A percentile compares a stretch with the other conserved stretches of the same genome.
Evolutionary conservation across 2,797 vertebrate genomes (phyloP).

Genomic region (Trichosurus vulpecula): DNA sequence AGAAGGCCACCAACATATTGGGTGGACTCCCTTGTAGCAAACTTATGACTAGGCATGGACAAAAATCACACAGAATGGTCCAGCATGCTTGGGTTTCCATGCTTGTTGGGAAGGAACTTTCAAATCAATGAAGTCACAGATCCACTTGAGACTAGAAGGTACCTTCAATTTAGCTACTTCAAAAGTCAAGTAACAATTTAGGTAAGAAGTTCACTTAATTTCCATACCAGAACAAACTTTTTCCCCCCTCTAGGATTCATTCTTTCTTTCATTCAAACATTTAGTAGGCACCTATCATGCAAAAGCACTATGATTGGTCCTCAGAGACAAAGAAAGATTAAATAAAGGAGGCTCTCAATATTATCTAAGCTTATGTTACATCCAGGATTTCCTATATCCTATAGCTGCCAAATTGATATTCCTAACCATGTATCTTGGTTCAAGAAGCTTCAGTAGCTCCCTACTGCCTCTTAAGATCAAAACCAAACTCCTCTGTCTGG

Average conservation of each 20-base stretch:
- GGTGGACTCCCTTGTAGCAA: neutral
- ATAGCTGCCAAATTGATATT: neutral
- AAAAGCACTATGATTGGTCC: neutral
- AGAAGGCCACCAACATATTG: neutral
- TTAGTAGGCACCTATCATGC: neutral
- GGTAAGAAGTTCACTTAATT: neutral
- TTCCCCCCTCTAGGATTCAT: neutral
- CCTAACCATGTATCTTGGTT: neutral
- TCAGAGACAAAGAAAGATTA: neutral
- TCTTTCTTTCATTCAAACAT: neutral
- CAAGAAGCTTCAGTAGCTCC: neutral
- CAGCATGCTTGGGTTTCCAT: neutral
- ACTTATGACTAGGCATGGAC: neutral
- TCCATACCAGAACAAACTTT: constrained; percentile 48
- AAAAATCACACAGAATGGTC: neutral
- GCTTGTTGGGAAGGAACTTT: neutral
- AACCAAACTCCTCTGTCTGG: neutral
- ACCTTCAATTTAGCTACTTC: constrained; percentile 6
- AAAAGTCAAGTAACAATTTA: constrained; percentile 47
- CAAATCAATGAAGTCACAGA: neutral
- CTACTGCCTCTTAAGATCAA: neutral
- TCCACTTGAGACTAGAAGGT: neutral
- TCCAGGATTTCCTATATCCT: neutral
- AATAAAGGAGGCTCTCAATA: neutral
- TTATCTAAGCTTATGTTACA: neutral